phyloP scores from a whole-genome alignment of 2,888 invertebrate genomes.

The Tiliacea aurago region DNA sequence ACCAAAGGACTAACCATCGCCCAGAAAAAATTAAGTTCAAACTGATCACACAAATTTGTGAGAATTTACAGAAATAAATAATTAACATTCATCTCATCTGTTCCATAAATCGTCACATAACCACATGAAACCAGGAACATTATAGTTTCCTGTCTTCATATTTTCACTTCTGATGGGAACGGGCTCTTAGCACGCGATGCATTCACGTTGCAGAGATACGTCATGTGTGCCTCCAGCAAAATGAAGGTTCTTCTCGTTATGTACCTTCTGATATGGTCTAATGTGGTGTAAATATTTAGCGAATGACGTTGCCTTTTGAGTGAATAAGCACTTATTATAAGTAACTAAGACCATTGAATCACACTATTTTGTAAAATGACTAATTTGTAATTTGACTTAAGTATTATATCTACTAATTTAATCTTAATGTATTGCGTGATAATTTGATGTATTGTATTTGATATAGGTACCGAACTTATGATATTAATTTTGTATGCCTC shows the following conservation, averaged over 20 bases:
- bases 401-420: too few species aligned
- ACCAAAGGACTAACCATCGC: too few species aligned
- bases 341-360: too few species aligned
- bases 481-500: too few species aligned
- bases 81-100: background rate
- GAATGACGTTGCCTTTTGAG: background rate
- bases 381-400: too few species aligned
- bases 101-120: background rate
- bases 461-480: too few species aligned
- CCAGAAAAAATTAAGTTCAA: too few species aligned
- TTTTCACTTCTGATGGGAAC: background rate
- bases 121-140: background rate
- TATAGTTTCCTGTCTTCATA: background rate
- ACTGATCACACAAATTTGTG: background rate
- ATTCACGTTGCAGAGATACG: constrained; percentile 22
- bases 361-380: too few species aligned
- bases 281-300: background rate
- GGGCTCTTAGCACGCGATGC: constrained; percentile 24
- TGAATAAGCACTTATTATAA: background rate
- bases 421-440: too few species aligned
- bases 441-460: too few species aligned
- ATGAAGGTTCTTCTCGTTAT: constrained; percentile 18
- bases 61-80: background rate
- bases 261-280: constrained; percentile 3
- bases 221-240: constrained; percentile 21